These are phyloP conservation scores for Osmoderma eremita DNA, from an alignment of 2,888 invertebrate genomes.

Conservation along the genomic window DNA sequence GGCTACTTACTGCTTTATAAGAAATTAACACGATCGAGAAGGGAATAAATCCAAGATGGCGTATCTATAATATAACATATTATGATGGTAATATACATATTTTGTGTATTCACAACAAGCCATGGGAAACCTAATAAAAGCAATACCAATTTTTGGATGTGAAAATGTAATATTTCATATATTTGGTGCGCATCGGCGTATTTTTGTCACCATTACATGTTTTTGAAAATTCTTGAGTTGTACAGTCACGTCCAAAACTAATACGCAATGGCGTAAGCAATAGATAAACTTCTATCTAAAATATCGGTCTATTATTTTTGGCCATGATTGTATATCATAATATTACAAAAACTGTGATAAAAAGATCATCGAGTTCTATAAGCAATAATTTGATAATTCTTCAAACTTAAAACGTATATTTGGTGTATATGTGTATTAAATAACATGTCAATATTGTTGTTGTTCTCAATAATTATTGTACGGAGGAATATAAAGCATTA, in stretches of 20 bases:
- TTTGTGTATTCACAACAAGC: neutral
- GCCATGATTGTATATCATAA: neutral
- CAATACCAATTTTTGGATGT: constrained; percentile 22
- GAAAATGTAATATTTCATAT: constrained; percentile 14
- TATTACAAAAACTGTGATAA: constrained; percentile 21
- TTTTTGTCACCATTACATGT: constrained; percentile 29
- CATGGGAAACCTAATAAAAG: constrained; percentile 3
- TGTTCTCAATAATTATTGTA: too few species aligned
- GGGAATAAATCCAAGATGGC: neutral
- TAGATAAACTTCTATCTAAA: neutral
- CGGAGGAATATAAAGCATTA: constrained; percentile 9
- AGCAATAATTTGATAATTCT: constrained; percentile 25
- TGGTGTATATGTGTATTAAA: constrained; percentile 10
- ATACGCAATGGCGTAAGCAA: too few species aligned
- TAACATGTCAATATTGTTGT: constrained; percentile 13
- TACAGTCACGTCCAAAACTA: neutral
- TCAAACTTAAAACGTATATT: constrained; percentile 7
- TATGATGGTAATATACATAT: constrained; percentile 18
- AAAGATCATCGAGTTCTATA: constrained; percentile 19
- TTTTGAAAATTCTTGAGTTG: constrained; percentile 8
- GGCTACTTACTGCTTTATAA: constrained; percentile 47
- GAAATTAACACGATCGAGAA: constrained; percentile 20
- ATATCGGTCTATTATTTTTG: constrained; percentile 1
- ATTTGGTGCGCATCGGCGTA: constrained; percentile 14
- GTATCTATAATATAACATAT: too few species aligned